Evolutionary conservation across 2,113 vertebrate genomes (phyloP), one percentile per base, ranked within the genome.

Genomic region (Anguilla rostrata): DNA sequence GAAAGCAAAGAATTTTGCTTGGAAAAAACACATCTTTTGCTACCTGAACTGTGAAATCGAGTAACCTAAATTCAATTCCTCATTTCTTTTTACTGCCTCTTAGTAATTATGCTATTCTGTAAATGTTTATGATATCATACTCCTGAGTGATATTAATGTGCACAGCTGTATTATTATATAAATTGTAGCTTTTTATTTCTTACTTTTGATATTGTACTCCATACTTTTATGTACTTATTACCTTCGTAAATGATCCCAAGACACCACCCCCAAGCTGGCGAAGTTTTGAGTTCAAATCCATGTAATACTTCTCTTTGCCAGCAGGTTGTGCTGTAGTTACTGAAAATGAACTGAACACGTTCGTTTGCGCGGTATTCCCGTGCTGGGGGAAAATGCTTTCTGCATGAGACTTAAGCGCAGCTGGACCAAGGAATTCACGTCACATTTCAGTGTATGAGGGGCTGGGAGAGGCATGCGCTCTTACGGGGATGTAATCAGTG

Each of bases 141-240:
- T 87, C 88, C 87, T 85, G 83, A 46, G 87, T 86, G 84, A 88
- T 84, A 75, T 87, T 85, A 75, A 81, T 87, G 87, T 89, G 79
- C 88, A 89, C 85, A 87, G 82, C 87, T 88, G 87, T 90, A 90
- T 89, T 88, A 88, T 46, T 46, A 34, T 34, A 53, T 85, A 89
- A 87, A 85, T 79, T 26, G 53, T 87, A 53, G 60, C 20, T 71
- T 88, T 90, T 85, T 89, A 86, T 85, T 88, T 46, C 43, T 29
- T 86, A 84, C 84, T 83, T 85, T 89, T 87, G 83, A 88, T 89
- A 89, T 88, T 78, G 75, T 82, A 86, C 40, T 82, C 63, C 71
- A 40, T 83, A 71, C 83, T 87, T 41, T 80, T 6, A 66, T 29
- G 16, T 49, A 83, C 57, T 39, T 63, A 81, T 20, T 15, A 34